Percentiles rank a stretch among this genome's conserved stretches.
Conservation (phyloP, 92 coral and sea anemone species). For the Actinostola sp. region DNA sequence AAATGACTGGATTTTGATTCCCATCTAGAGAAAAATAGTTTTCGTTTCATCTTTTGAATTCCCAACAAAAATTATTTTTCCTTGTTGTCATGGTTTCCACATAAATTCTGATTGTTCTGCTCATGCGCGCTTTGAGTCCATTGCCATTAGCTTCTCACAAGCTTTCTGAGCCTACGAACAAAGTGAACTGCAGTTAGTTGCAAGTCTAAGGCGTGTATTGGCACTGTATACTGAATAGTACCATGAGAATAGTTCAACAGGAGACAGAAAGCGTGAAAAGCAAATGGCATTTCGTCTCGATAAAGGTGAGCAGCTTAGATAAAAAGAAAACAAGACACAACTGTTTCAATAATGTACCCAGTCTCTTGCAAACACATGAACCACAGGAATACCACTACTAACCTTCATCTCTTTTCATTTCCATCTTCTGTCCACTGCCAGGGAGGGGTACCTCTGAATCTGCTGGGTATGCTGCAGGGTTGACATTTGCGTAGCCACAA, state of each 20-base stretch:
- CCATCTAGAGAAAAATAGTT: neutral
- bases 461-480: conserved; percentile 53
- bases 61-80: neutral
- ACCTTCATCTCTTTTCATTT: conserved; percentile 78
- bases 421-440: conserved; percentile 72
- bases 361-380: neutral
- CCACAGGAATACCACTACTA: conserved; percentile 9
- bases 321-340: neutral
- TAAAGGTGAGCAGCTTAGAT: neutral
- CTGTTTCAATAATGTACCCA: neutral
- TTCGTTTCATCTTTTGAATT: neutral
- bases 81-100: conserved; percentile 2
- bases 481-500: neutral
- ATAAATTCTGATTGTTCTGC: neutral
- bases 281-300: no score
- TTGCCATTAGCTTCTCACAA: conserved; percentile 26
- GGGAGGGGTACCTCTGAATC: conserved; percentile 80
- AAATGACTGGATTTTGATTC: no score
- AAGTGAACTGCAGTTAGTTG: conserved; percentile 39
- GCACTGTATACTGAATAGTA: no score
- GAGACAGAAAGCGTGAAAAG: no score
- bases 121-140: conserved; percentile 23
- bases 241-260: no score
- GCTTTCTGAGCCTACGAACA: conserved; percentile 65
- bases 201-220: neutral